Conservation (phyloP, 2,113 vertebrate species). For the Mus pahari region DNA sequence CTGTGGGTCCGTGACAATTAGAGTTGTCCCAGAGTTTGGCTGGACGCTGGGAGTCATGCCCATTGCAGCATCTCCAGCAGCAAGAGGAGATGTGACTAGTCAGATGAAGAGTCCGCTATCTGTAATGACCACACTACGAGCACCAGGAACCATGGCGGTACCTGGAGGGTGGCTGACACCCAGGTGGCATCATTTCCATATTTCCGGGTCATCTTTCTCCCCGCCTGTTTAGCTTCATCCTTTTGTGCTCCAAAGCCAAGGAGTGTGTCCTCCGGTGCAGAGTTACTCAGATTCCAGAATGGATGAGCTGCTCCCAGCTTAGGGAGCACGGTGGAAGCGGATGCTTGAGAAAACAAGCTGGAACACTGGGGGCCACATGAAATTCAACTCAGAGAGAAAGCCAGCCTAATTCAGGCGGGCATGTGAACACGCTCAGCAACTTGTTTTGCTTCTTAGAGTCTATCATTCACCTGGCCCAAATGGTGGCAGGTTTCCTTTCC, state of each 20-base stretch:
- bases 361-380: background rate
- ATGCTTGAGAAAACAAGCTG: background rate
- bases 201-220: background rate
- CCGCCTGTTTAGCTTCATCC: background rate
- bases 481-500: slow-evolving; percentile 27
- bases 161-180: background rate
- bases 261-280: too few relatives aligned
- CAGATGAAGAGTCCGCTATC: background rate
- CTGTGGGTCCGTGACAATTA: background rate
- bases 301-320: background rate
- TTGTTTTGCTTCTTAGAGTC: slow-evolving; percentile 51
- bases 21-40: too few relatives aligned
- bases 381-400: background rate
- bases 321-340: accelerated
- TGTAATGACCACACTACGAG: too few relatives aligned
- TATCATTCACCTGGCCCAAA: slow-evolving; percentile 53
- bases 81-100: background rate
- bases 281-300: too few relatives aligned
- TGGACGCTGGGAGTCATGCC: background rate
- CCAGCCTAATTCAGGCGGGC: background rate
- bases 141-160: background rate
- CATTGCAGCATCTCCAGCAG: background rate
- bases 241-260: background rate
- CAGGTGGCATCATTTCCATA: background rate
- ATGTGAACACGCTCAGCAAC: background rate